Evolutionary conservation across 2,888 invertebrate species (phyloP).

Genomic region (Tridacna gigas): DNA sequence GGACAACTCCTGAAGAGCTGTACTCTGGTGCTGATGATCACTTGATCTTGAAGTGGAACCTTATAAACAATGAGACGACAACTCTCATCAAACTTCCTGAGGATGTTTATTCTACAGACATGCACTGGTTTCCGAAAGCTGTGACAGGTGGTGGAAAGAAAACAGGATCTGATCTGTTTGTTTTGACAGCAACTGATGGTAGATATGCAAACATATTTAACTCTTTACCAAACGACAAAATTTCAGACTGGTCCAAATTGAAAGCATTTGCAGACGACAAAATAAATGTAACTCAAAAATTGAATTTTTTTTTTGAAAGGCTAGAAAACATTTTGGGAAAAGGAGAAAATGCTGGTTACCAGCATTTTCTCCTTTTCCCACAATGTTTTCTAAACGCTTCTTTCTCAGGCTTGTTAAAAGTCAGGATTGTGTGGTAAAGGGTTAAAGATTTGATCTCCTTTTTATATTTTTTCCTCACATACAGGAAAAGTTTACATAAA

Average conservation of each 20-base stretch:
- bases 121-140: slow-evolving; percentile 93
- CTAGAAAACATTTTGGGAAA: no score
- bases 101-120: slow-evolving; percentile 94
- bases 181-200: slow-evolving; percentile 95
- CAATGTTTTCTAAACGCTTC: no score
- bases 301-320: no score
- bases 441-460: no score
- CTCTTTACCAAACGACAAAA: no score
- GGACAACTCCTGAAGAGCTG: slow-evolving; percentile 97
- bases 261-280: no score
- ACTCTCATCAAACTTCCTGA: slow-evolving; percentile 91
- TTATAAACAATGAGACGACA: slow-evolving; percentile 91
- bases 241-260: no score
- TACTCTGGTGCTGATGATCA: slow-evolving; percentile 98
- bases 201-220: slow-evolving; percentile 84
- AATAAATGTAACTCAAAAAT: no score
- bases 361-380: not conserved
- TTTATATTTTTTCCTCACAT: no score
- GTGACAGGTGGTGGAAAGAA: slow-evolving; percentile 83
- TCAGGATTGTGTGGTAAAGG: no score
- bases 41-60: slow-evolving; percentile 94
- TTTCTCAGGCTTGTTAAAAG: no score
- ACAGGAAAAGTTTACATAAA: no score
- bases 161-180: slow-evolving; percentile 90
- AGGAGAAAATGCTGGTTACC: not conserved